phyloP scores from a whole-genome alignment of 2,888 invertebrate species.

The Hypomecis atomaria region DNA sequence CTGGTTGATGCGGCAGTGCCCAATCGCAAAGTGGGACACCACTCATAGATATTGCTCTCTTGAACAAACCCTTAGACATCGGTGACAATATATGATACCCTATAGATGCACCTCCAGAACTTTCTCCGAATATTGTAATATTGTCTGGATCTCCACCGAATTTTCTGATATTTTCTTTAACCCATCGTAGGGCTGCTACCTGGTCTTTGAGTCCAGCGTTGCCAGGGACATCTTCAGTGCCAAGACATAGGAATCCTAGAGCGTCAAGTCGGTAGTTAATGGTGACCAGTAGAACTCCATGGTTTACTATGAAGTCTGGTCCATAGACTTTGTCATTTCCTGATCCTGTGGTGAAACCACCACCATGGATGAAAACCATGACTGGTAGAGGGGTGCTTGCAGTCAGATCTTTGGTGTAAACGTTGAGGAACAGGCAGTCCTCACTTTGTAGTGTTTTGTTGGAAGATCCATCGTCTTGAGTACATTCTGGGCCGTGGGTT shows the following conservation, averaged over 20 bases:
- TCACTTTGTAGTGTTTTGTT: slow-evolving; percentile 46
- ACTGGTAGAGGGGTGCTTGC: slow-evolving; percentile 50
- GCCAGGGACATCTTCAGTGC: slow-evolving; percentile 81
- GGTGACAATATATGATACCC: slow-evolving; percentile 59
- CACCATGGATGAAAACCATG: slow-evolving; percentile 59
- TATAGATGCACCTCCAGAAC: slow-evolving; percentile 30
- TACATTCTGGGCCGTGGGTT: slow-evolving; percentile 58
- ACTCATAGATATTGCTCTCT: slow-evolving; percentile 85
- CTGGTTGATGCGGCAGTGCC: slow-evolving; percentile 67
- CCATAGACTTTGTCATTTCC: slow-evolving; percentile 75
- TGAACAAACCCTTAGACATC: slow-evolving; percentile 63
- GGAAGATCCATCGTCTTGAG: slow-evolving; percentile 45
- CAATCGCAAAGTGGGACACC: slow-evolving; percentile 84
- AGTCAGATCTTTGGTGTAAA: slow-evolving; percentile 53
- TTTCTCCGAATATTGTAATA: slow-evolving; percentile 56
- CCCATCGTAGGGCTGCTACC: slow-evolving; percentile 58
- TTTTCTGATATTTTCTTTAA: slow-evolving; percentile 52
- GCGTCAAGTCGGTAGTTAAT: slow-evolving; percentile 81
- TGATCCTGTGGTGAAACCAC: slow-evolving; percentile 45
- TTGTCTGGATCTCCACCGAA: slow-evolving; percentile 60
- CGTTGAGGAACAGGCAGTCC: slow-evolving; percentile 63
- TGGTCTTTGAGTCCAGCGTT: slow-evolving; percentile 83
- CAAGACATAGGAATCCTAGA: slow-evolving; percentile 82
- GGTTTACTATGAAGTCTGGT: slow-evolving; percentile 80
- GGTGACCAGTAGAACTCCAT: slow-evolving; percentile 81